Base-by-base conservation (phyloP, 2,113 vertebrate genomes). In the Nothobranchius kuhntae region DNA sequence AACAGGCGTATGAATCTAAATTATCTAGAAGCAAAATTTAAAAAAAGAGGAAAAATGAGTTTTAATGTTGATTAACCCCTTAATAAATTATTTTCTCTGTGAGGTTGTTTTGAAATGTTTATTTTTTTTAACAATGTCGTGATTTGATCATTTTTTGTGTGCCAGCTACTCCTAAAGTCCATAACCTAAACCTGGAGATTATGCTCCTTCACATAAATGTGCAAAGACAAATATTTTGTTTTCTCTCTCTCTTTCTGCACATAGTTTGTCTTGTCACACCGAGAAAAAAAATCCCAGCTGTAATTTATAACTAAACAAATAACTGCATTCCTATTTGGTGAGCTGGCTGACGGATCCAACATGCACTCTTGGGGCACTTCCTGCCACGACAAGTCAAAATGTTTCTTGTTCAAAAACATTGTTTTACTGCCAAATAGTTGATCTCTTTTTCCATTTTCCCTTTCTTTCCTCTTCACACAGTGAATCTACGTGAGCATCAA, bases 201-300 rank as follows among this genome's bases (percentile, higher is more conserved):
- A 3, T 30, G 30, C 4, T 42, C 40, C 10, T 42, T 42, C 40
- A 42, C 7, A 5, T 11, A 42, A 17, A 0, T 15, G 12, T 11
- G 13, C 62, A 15, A 13, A 44, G 17, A 13, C 38, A 52, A 53
- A 52, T 4, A 12, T 30, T 21, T 3, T 30, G 30, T 30, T 30
- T 30, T 30, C 30, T 21, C 30, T 15, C 24, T 35, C 15, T 12
- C n/a, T 62, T 38, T 51, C 26, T 11, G 9, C 46, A 51, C 30
- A 50, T 5, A 38, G 21, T 62, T 61, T 61, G n/a, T 10, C 15
- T 48, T 38, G 47, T 63, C 61, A 63, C 50, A 50, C 3, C 44
- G 4, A 30, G 30, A n/a, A 44, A 24, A 24, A 9, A 21, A 47
- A 60, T 13, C 24, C 35, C 30, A 51, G 9, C 4, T 63, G 30